Conservation (phyloP, 2,113 vertebrate genomes). For the Columbina picui region DNA sequence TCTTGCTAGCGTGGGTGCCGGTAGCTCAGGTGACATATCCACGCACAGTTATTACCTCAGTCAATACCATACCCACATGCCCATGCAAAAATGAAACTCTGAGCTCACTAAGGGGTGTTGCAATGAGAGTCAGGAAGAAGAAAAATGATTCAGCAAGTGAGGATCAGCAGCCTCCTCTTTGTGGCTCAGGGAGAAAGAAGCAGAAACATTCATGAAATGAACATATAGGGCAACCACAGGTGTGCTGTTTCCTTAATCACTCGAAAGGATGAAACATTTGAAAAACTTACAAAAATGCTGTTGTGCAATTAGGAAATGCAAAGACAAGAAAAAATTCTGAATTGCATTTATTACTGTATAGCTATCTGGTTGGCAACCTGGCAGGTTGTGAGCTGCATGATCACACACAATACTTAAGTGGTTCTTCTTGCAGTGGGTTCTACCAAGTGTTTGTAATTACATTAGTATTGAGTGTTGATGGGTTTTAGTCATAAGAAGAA, state of each 20-base stretch:
- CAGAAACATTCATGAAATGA: not conserved
- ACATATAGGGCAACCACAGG: not conserved
- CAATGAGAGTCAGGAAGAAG: not conserved
- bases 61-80: not conserved
- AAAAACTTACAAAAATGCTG: not conserved
- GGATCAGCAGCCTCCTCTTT: not conserved
- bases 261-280: not conserved
- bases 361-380: not conserved
- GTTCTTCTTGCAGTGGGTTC: not conserved
- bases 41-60: not conserved
- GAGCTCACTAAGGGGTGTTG: not conserved
- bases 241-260: not conserved
- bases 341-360: not conserved
- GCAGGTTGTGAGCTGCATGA: not conserved
- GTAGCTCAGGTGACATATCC: not conserved
- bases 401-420: not conserved
- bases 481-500: not conserved
- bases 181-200: not conserved
- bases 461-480: not conserved
- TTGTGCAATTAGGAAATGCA: not conserved
- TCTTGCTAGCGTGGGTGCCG: fast-evolving
- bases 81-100: not conserved
- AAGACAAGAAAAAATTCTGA: not conserved
- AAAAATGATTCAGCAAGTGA: fast-evolving
- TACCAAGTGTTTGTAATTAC: not conserved